Percentiles rank a stretch among this genome's conserved stretches.
Evolutionary conservation across 2,888 invertebrate species (phyloP).

Genomic region (Ophion ventricosus): DNA sequence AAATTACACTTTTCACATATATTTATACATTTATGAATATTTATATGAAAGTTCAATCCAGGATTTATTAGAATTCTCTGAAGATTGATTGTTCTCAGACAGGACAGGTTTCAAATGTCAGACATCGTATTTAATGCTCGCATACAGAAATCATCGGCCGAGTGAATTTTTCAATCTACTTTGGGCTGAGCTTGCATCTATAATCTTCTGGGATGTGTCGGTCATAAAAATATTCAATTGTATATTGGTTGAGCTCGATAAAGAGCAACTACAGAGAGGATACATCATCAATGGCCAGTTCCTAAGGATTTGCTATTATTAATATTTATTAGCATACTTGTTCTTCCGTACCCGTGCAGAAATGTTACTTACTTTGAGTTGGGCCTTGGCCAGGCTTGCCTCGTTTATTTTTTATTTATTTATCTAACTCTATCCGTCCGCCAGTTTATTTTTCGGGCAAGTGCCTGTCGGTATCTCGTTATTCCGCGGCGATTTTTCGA

Average conservation of each 20-base stretch:
- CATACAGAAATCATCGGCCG: no score
- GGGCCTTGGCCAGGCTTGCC: no score
- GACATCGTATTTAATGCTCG: neutral
- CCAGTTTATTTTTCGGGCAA: no score
- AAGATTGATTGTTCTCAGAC: neutral
- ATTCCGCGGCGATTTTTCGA: no score
- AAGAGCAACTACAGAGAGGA: neutral
- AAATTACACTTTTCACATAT: constrained; percentile 23
- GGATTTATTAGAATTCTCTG: neutral
- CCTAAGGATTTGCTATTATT: neutral
- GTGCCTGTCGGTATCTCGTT: no score
- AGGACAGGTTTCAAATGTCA: neutral
- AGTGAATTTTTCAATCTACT: neutral
- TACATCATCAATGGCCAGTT: neutral
- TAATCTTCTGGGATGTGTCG: neutral
- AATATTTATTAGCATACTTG: constrained; percentile 19
- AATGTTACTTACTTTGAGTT: no score
- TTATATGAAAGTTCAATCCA: neutral
- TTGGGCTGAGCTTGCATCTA: neutral
- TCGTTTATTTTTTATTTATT: no score
- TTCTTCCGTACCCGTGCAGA: constrained; percentile 55
- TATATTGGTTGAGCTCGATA: neutral
- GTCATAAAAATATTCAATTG: constrained; percentile 4
- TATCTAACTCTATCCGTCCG: no score
- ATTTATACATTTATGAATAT: constrained; percentile 26